Percentiles rank a stretch among this genome's conserved stretches.
These are phyloP conservation scores for Zingel zingel DNA, from an alignment of 2,113 vertebrate species.

Conservation along the genomic window DNA sequence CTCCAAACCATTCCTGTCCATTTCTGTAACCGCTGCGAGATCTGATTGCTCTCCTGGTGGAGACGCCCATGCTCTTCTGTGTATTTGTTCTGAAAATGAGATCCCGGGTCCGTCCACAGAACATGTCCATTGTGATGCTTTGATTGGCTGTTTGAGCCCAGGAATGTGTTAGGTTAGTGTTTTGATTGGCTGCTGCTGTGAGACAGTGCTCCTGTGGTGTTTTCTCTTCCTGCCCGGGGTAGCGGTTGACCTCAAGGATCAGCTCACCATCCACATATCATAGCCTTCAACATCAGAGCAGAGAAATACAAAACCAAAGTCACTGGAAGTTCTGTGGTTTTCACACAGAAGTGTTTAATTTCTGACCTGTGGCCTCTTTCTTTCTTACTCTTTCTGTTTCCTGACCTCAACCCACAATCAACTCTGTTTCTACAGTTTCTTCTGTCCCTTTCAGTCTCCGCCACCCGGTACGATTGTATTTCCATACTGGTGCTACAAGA, in stretches of 20 bases:
- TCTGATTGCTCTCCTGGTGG: constrained; percentile 54
- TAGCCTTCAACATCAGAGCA: constrained; percentile 33
- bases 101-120: constrained; percentile 50
- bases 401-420: constrained; percentile 11
- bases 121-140: constrained; percentile 56
- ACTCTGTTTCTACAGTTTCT: neutral
- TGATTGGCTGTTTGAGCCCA: constrained; percentile 65
- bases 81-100: constrained; percentile 69
- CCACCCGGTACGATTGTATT: neutral
- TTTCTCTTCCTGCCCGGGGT: constrained; percentile 31
- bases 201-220: constrained; percentile 56
- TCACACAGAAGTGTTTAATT: constrained; percentile 47
- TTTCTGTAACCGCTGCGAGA: constrained; percentile 49
- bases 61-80: constrained; percentile 52
- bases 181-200: constrained; percentile 68
- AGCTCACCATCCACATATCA: constrained; percentile 42
- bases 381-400: neutral
- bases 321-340: constrained; percentile 16
- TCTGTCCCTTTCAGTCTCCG: neutral
- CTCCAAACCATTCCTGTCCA: constrained; percentile 32
- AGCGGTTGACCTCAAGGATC: constrained; percentile 60
- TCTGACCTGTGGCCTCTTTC: constrained; percentile 25
- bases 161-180: constrained; percentile 69
- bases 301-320: constrained; percentile 56
- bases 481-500: neutral